Conservation (phyloP, 2,888 invertebrate genomes). For the Conchocele bisecta region DNA sequence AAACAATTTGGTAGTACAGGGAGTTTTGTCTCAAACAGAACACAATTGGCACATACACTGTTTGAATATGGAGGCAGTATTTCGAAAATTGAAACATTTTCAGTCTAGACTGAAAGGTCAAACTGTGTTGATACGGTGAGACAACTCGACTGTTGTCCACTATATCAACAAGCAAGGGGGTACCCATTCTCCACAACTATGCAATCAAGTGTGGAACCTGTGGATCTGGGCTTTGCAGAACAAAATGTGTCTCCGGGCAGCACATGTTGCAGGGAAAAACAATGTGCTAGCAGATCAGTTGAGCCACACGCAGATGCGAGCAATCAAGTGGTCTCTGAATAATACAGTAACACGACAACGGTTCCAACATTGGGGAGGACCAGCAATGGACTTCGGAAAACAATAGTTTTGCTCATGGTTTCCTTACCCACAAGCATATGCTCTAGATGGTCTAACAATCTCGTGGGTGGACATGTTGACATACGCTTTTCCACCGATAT, state of each 20-base stretch:
- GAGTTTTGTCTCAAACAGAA: too few species aligned
- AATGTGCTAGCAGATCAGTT: not conserved
- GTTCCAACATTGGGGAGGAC: slow-evolving; percentile 20
- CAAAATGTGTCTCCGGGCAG: not conserved
- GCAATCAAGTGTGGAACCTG: not conserved
- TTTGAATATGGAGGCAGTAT: too few species aligned
- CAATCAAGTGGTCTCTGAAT: slow-evolving; percentile 19
- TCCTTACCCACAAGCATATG: slow-evolving; percentile 16
- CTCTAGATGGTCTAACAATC: slow-evolving; percentile 28
- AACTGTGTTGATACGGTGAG: too few species aligned
- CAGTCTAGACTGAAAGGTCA: too few species aligned
- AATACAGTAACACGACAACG: not conserved
- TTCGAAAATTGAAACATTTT: too few species aligned
- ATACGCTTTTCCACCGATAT: slow-evolving; percentile 25
- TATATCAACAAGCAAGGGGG: too few species aligned
- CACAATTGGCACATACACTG: too few species aligned
- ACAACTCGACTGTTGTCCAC: too few species aligned
- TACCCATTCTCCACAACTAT: slow-evolving; percentile 1
- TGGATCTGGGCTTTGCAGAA: not conserved
- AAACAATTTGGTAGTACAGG: too few species aligned
- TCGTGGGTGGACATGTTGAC: slow-evolving; percentile 28
- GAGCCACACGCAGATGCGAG: not conserved
- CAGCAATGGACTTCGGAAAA: slow-evolving; percentile 10
- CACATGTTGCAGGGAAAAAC: not conserved
- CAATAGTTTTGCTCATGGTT: slow-evolving; percentile 25